Evolutionary conservation across 2,888 invertebrate genomes (phyloP), one percentile per base, ranked within the genome.

Genomic region (Myathropa florea): DNA sequence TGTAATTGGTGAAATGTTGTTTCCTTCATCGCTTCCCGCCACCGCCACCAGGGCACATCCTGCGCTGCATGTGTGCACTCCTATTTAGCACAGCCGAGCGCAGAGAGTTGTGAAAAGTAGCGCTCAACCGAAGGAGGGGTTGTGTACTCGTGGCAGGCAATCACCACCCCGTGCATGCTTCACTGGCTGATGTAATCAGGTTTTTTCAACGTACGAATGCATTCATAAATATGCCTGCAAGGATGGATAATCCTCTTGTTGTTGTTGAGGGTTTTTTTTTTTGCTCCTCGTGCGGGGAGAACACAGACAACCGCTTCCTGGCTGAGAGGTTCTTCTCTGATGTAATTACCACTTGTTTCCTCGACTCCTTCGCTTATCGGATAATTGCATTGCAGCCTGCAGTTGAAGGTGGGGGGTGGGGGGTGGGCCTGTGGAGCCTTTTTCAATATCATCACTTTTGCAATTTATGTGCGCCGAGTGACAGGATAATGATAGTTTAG

Each of bases 301-400:
- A 82, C 55, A 75, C 75, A 86, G 86, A 86, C 83, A 83, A 72
- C 68, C 60, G 71, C 68, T 79, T 86, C 86, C 86, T 65, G 83
- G 79, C 83, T 78, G 71, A 86, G 83, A 78, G 83, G 86, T 61
- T 86, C 86, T 79, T 75, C 78, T 79, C 46, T 83, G 71, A 86
- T 86, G 86, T 86, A 86, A 86, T 86, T 86, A 86, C 86, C 86
- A 83, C 75, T 86, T 83, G 86, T 86, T 86, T 79, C 83, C 86
- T 79, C 63, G 83, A 71, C 78, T 75, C 68, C 75, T 75, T 61
- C 73, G 67, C 75, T 86, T 86, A 86, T 86, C 86, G 78, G 64
- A 83, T 86, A 83, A 86, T 83, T 86, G 86, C 86, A 79, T 83
- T 86, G 78, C 55, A 67, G 36, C 39, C 14, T 9, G 39, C 14